These are phyloP conservation scores for Gila orcuttii DNA, from an alignment of 2,113 vertebrate genomes.

Conservation along the genomic window DNA sequence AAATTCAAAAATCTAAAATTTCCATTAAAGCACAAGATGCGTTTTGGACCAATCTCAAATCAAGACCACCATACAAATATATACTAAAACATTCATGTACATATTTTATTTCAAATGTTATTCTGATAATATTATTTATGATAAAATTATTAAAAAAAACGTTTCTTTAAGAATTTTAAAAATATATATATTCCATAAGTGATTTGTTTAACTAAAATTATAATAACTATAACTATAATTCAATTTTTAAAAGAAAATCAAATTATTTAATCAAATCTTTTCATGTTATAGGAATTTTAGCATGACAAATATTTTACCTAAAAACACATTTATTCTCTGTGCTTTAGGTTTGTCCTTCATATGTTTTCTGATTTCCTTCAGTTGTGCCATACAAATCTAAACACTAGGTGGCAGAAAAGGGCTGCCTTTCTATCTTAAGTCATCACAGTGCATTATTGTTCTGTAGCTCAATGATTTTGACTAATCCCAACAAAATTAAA, in stretches of 20 bases:
- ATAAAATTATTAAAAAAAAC: neutral
- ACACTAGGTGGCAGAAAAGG: conserved; percentile 58
- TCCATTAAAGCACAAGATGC: neutral
- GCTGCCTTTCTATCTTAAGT: conserved; percentile 20
- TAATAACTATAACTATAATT: too few species aligned
- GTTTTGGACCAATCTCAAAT: neutral
- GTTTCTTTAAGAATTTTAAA: neutral
- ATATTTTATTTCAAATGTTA: neutral
- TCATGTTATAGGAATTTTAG: neutral
- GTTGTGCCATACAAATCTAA: conserved; percentile 8
- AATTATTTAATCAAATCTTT: too few species aligned
- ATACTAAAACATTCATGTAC: neutral
- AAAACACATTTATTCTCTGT: neutral
- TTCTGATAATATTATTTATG: neutral
- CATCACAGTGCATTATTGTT: neutral
- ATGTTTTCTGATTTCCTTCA: neutral
- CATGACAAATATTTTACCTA: neutral
- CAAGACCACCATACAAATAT: neutral
- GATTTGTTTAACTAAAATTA: neutral
- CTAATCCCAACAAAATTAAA: neutral
- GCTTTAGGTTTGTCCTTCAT: neutral
- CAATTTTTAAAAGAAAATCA: too few species aligned
- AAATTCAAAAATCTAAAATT: too few species aligned
- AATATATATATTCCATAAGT: neutral
- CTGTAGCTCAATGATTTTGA: neutral